These are phyloP conservation scores for Margarornis squamiger DNA, from an alignment of 2,797 vertebrate genomes.

Conservation along the genomic window DNA sequence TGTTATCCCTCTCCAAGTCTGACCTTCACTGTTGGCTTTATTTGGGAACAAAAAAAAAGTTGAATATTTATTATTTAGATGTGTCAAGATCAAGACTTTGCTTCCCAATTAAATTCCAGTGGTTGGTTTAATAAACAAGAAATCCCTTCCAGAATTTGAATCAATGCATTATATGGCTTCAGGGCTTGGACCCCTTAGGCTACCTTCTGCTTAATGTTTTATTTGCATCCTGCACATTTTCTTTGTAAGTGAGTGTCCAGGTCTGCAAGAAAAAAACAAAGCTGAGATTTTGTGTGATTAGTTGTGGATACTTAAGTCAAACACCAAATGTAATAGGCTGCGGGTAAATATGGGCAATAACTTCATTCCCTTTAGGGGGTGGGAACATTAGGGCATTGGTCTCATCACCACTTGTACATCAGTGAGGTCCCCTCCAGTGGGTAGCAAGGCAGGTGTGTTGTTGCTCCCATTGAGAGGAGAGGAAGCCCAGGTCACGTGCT, in stretches of 20 bases:
- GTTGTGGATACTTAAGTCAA: neutral
- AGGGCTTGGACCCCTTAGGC: neutral
- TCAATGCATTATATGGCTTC: neutral
- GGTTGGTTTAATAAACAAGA: conserved; percentile 32
- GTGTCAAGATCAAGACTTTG: conserved; percentile 26
- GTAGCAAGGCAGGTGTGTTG: neutral
- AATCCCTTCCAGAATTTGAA: conserved; percentile 26
- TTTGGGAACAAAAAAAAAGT: neutral
- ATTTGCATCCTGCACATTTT: neutral
- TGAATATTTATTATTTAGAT: conserved; percentile 27
- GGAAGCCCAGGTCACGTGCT: neutral
- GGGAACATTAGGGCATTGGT: neutral
- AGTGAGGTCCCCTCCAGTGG: neutral
- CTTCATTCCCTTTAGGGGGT: neutral
- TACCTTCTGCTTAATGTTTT: conserved; percentile 11
- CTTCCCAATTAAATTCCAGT: conserved; percentile 32
- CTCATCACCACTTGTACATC: rapidly evolving
- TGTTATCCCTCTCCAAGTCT: neutral
- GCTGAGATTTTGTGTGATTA: neutral
- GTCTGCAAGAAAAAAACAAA: neutral
- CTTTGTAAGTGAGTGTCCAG: neutral
- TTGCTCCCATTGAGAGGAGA: rapidly evolving
- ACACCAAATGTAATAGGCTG: neutral
- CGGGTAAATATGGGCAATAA: neutral
- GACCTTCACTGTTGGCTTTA: neutral